These are phyloP conservation scores for Okamejei kenojei DNA, from an alignment of 2,797 vertebrate species.

Conservation along the genomic window DNA sequence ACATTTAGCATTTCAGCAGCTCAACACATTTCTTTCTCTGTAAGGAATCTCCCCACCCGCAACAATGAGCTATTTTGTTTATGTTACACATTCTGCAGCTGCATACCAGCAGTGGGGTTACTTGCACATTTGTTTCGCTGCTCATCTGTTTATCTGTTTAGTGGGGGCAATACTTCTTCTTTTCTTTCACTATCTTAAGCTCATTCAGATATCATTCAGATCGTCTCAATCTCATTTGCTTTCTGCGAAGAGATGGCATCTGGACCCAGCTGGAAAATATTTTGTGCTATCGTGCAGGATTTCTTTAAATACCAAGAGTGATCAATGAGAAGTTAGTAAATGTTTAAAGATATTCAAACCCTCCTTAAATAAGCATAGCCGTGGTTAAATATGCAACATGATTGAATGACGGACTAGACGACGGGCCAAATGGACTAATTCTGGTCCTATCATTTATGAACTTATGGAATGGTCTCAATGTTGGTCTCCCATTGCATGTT, in stretches of 20 bases:
- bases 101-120: not conserved
- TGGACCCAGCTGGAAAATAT: not conserved
- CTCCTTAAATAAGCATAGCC: not conserved
- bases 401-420: too few species aligned
- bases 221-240: not conserved
- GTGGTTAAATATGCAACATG: not conserved
- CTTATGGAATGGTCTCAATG: not conserved
- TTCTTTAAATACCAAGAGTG: not conserved
- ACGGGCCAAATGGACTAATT: too few species aligned
- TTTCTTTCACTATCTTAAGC: not conserved
- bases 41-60: constrained; percentile 1
- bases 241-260: not conserved
- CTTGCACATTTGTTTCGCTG: constrained; percentile 26
- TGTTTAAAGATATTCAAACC: not conserved
- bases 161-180: not conserved
- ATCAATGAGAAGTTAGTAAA: not conserved
- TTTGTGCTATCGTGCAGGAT: not conserved
- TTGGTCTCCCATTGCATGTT: not conserved
- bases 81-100: constrained; percentile 31
- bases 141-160: constrained; percentile 10
- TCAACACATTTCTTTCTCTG: not conserved
- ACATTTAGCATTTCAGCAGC: not conserved
- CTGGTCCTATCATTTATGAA: too few species aligned
- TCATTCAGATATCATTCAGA: not conserved
- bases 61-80: constrained; percentile 9